These are phyloP conservation scores for Lasiommata megera DNA, from an alignment of 2,888 invertebrate species.

Conservation along the genomic window DNA sequence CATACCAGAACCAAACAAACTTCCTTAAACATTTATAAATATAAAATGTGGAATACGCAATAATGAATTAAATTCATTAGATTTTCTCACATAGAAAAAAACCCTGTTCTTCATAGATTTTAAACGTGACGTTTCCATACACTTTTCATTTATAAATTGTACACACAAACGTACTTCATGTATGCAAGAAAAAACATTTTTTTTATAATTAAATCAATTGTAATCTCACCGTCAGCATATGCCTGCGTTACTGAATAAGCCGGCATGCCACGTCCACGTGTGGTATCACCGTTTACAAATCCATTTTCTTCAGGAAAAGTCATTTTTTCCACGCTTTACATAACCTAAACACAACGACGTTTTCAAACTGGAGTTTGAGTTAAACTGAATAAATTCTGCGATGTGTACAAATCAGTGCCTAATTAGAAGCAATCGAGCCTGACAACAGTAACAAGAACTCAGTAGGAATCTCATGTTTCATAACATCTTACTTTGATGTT, in stretches of 20 bases:
- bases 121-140: background rate
- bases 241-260: conserved; percentile 53
- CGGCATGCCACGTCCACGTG: conserved; percentile 40
- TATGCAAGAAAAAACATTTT: background rate
- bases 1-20: too few relatives aligned
- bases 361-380: background rate
- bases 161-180: background rate
- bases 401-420: background rate
- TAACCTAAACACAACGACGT: conserved; percentile 44
- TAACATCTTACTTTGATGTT: background rate
- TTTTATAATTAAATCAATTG: background rate
- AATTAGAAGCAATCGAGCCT: background rate
- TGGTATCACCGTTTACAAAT: conserved; percentile 43
- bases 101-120: background rate
- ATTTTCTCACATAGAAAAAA: background rate
- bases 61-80: background rate
- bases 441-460: background rate
- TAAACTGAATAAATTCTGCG: background rate
- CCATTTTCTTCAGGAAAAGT: conserved; percentile 57
- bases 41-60: background rate
- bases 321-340: conserved; percentile 51
- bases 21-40: too few relatives aligned
- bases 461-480: background rate
- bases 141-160: background rate
- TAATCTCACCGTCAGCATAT: conserved; percentile 58